Base-by-base conservation (phyloP, 2,888 invertebrate genomes). In the Drosophila cyrtoloma region DNA sequence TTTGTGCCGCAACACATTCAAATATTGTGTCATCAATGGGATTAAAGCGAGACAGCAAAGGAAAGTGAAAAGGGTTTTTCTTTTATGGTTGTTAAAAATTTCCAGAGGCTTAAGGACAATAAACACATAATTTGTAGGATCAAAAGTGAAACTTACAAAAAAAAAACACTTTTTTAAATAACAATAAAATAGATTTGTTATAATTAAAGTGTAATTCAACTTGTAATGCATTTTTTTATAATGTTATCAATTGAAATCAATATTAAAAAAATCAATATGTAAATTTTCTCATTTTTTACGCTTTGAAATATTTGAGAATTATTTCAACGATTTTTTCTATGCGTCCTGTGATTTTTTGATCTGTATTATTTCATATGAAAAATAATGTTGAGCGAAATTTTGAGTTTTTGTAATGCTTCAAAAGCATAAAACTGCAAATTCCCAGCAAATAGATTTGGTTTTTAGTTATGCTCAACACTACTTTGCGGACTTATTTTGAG, bases 21-120 rank as follows among this genome's bases (percentile, higher is more conserved):
- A 53, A 22, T 32, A 19, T 80, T 78, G 71, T 61, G 51, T 51
- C 71, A 80, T 71, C 44, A 67, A 77, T 53, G 65, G 64, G 57
- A 60, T 53, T 57, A 35, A 28, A 52, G 28, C 5, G 60, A 52
- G 3, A 30, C 6, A 5, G 1, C 16, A 5, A 26, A 4, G 19
- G n/a, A n/a, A 33, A 51, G 44, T 26, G 53, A 50, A 12, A 39
- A 59, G 14, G 30, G 3, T 26, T 42, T 60, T 39, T n/a, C 19
- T 3, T 22, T 30, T 6, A 19, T 0, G 10, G 52, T 35, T 42
- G 26, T 39, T 14, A 4, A 16, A 35, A 16, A 16, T 33, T 60
- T 47, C 33, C 47, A 50, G 16, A 4, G 50, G 26, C 50, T 65
- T 42, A 66, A 19, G 47, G 1, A 26, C 9, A 47, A 26, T 47